phyloP scores from a whole-genome alignment of 2,113 vertebrate species.

The Cololabis saira region DNA sequence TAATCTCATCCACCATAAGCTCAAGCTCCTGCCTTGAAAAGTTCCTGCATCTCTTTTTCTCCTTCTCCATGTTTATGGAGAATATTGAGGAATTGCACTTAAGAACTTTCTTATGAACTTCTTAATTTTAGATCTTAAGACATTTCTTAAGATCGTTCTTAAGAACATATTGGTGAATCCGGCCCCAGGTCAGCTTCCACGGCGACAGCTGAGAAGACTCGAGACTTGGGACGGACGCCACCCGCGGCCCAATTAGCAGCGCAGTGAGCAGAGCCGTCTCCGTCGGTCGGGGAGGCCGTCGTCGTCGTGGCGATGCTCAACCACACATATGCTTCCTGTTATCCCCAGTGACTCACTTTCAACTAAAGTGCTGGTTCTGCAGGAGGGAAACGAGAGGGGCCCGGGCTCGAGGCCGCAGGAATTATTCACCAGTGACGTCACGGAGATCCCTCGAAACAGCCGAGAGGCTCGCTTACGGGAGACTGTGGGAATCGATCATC shows the following conservation, averaged over 20 bases:
- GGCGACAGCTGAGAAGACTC: too few species aligned
- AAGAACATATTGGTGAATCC: too few species aligned
- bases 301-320: conserved; percentile 26
- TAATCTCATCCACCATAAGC: too few species aligned
- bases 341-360: conserved; percentile 53
- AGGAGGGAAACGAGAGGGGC: conserved; percentile 37
- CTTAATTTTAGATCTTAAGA: too few species aligned
- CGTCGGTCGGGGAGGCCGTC: conserved; percentile 33
- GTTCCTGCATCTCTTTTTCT: too few species aligned
- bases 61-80: too few species aligned
- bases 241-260: conserved; percentile 44
- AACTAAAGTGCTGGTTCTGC: conserved; percentile 23
- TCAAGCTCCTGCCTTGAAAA: too few species aligned
- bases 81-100: too few species aligned
- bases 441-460: conserved; percentile 14
- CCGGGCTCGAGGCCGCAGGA: conserved; percentile 35
- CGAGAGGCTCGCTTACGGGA: conserved; percentile 1
- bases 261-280: conserved; percentile 54
- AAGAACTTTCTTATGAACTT: too few species aligned
- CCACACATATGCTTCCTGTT: conserved; percentile 47
- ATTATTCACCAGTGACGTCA: conserved; percentile 25
- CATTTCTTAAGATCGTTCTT: too few species aligned
- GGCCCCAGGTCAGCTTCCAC: too few species aligned
- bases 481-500: neutral
- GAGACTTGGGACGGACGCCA: too few species aligned